Conservation (phyloP, 2,113 vertebrate genomes). For the Clupea harengus region DNA sequence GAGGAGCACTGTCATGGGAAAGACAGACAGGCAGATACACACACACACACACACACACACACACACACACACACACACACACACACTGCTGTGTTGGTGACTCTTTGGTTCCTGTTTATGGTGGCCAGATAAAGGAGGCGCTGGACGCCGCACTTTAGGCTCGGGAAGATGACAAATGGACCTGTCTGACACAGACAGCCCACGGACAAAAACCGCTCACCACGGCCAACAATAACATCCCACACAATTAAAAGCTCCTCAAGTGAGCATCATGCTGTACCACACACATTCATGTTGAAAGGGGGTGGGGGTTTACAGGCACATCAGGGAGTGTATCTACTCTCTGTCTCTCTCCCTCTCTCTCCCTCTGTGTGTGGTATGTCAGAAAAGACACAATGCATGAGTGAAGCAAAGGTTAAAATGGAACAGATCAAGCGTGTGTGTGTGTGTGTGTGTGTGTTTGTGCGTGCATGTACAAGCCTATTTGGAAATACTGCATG, state of each 20-base stretch:
- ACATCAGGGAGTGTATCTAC: neutral
- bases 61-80: neutral
- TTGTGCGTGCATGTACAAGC: neutral
- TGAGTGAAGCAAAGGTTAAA: neutral
- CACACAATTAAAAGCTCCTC: neutral
- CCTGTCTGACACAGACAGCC: neutral
- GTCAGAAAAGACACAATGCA: neutral
- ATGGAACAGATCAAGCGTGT: neutral
- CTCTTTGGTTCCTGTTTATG: conserved; percentile 2
- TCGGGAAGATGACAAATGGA: neutral
- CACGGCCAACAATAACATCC: conserved; percentile 20
- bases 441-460: conserved; percentile 1
- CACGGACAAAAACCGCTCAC: neutral
- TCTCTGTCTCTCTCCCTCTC: neutral
- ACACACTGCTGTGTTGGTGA: neutral
- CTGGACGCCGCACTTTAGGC: neutral
- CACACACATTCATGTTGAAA: neutral
- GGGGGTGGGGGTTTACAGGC: neutral
- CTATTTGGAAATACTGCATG: neutral
- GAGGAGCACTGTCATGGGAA: neutral
- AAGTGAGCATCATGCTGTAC: neutral
- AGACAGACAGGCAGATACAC: neutral
- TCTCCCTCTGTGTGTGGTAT: neutral
- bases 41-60: neutral
- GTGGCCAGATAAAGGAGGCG: neutral